Percentiles rank a stretch among this genome's conserved stretches.
Evolutionary conservation across 2,888 invertebrate genomes (phyloP).

Genomic region (Elegia similella): DNA sequence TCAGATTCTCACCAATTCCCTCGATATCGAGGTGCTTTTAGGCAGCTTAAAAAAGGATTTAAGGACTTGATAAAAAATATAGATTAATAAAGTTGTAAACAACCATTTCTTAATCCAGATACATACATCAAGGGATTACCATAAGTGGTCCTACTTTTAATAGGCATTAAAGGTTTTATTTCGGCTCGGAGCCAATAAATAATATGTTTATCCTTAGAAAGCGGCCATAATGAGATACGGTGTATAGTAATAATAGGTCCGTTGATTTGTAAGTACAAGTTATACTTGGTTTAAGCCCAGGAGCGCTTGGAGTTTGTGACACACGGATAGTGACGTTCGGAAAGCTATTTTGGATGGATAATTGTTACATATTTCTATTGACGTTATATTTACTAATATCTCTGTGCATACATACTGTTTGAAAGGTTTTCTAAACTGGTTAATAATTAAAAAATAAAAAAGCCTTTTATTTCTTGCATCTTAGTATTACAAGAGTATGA

Average conservation of each 20-base stretch:
- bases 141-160: constrained; percentile 41
- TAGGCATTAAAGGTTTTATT: constrained; percentile 34
- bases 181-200: constrained; percentile 50
- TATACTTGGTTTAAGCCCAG: constrained; percentile 36
- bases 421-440: too few species aligned
- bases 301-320: constrained; percentile 43
- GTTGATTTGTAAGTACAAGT: constrained; percentile 63
- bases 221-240: constrained; percentile 55
- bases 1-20: too few species aligned
- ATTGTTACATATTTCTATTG: too few species aligned
- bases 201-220: constrained; percentile 65
- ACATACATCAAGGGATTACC: constrained; percentile 45
- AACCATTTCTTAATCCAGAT: constrained; percentile 13
- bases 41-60: too few species aligned
- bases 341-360: neutral
- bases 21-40: too few species aligned
- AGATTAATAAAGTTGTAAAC: neutral
- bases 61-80: neutral
- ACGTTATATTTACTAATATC: too few species aligned
- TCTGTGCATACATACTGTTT: too few species aligned
- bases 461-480: too few species aligned
- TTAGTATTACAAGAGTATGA: too few species aligned
- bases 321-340: constrained; percentile 29
- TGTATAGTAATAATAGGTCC: constrained; percentile 54
- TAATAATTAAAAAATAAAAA: too few species aligned